Evolutionary conservation across 2,113 vertebrate genomes (phyloP).

Genomic region (Tichodroma muraria): DNA sequence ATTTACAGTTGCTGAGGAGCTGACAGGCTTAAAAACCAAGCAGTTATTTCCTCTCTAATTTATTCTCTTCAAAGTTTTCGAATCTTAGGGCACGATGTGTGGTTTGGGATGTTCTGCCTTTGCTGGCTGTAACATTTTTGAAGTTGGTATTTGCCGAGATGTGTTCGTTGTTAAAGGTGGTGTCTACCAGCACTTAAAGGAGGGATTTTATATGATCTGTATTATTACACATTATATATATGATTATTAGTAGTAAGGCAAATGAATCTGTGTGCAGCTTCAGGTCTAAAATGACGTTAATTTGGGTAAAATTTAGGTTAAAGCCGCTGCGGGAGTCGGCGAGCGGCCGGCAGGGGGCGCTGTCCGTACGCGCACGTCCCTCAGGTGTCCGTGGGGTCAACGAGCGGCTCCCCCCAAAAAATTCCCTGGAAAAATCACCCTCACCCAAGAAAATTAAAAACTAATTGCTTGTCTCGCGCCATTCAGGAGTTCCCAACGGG

Average conservation of each 20-base stretch:
- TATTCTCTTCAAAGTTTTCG: neutral
- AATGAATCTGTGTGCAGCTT: fast-evolving
- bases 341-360: constrained; percentile 43
- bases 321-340: no score
- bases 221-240: neutral
- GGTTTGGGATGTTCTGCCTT: neutral
- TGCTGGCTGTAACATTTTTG: neutral
- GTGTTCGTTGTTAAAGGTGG: neutral
- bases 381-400: neutral
- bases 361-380: neutral
- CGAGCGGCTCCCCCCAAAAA: neutral
- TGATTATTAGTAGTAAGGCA: neutral
- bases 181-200: neutral
- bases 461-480: neutral
- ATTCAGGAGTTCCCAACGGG: neutral
- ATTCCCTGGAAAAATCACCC: neutral
- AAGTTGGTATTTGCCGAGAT: neutral
- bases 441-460: neutral
- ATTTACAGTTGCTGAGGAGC: neutral
- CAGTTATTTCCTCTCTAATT: neutral
- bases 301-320: neutral
- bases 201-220: neutral
- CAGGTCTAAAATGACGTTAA: neutral
- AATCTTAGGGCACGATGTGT: neutral
- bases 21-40: neutral